Conservation (phyloP, 2,113 vertebrate genomes). For the Engraulis encrasicolus region DNA sequence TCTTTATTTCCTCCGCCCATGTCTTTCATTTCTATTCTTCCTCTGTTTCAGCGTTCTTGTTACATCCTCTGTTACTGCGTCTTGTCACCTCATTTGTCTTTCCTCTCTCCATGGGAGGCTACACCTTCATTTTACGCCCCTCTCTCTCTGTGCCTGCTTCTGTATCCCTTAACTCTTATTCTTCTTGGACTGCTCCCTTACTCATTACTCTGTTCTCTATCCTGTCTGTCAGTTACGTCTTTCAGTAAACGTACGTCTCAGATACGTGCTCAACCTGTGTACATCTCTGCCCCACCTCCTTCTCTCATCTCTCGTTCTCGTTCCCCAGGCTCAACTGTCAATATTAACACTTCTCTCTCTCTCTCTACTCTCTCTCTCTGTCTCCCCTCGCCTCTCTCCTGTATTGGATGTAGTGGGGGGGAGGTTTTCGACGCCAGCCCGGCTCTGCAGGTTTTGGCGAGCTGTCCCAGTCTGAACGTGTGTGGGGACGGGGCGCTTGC, state of each 20-base stretch:
- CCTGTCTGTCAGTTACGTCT: neutral
- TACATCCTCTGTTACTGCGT: no score
- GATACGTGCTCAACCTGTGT: no score
- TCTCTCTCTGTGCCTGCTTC: neutral
- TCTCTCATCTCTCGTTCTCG: no score
- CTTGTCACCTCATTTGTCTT: neutral
- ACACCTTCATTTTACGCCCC: neutral
- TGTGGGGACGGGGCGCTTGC: constrained; percentile 92
- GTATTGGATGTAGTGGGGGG: constrained; percentile 86
- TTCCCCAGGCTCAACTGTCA: neutral
- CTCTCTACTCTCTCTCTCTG: neutral
- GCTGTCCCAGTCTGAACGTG: constrained; percentile 88
- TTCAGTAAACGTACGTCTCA: no score
- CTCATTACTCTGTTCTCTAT: neutral
- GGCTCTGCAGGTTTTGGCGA: constrained; percentile 93
- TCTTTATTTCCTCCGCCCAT: no score
- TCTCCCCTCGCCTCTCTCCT: neutral
- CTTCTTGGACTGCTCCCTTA: neutral
- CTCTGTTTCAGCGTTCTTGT: no score
- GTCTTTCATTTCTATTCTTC: no score
- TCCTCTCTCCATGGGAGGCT: neutral
- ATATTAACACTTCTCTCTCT: neutral
- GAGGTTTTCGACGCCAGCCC: constrained; percentile 92
- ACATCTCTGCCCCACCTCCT: no score
- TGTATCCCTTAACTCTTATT: neutral